phyloP scores from a whole-genome alignment of 2,797 vertebrate genomes.

The Crax fasciolata region DNA sequence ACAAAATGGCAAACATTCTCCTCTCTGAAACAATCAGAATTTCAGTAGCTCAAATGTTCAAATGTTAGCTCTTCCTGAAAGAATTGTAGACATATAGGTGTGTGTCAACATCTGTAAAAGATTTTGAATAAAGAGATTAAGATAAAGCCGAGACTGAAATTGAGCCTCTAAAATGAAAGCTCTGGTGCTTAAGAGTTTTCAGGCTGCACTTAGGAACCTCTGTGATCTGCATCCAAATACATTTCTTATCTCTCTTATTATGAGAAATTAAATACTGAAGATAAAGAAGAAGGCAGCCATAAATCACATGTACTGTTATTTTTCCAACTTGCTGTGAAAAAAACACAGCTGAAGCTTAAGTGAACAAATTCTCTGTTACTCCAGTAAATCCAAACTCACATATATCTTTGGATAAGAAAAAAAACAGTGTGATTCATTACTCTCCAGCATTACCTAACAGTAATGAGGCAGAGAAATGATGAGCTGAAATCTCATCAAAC shows the following conservation, averaged over 20 bases:
- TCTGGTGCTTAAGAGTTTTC: conserved; percentile 24
- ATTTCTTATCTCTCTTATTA: conserved; percentile 20
- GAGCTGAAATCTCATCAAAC: conserved; percentile 33
- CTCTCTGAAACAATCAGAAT: background rate
- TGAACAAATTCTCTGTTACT: background rate
- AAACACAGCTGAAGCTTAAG: background rate
- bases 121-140: conserved; percentile 37
- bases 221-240: conserved; percentile 32
- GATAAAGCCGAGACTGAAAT: conserved; percentile 13
- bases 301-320: conserved; percentile 16
- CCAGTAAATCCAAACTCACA: background rate
- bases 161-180: conserved; percentile 32
- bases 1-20: background rate
- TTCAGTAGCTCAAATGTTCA: conserved; percentile 7
- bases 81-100: background rate
- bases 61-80: conserved; percentile 20
- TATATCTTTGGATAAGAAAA: background rate
- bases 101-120: conserved; percentile 4
- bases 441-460: background rate
- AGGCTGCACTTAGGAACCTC: background rate
- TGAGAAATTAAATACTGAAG: conserved; percentile 37
- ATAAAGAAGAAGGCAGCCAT: conserved; percentile 7
- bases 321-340: background rate
- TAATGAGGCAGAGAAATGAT: background rate
- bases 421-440: background rate